Conservation (phyloP, 2,797 vertebrate genomes). For the Galagoides demidoff region DNA sequence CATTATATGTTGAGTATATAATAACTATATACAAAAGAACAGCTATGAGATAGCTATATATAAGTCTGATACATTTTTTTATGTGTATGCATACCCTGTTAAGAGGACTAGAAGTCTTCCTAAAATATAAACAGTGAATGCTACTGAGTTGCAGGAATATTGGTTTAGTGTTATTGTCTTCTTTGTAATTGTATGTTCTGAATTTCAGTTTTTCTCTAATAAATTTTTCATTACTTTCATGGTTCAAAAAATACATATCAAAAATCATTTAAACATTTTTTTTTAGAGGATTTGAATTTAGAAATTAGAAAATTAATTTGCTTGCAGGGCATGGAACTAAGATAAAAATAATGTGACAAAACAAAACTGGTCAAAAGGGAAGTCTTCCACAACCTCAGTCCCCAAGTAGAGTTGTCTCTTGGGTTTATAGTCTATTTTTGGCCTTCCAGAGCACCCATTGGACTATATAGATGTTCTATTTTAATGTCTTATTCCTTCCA, state of each 20-base stretch:
- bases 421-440: not conserved
- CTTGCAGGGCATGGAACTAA: conserved; percentile 32
- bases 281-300: not conserved
- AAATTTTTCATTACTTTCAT: conserved; percentile 50
- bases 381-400: not conserved
- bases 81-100: not conserved
- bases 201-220: conserved; percentile 51
- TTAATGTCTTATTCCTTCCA: not conserved
- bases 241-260: conserved; percentile 30
- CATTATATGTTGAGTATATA: not conserved
- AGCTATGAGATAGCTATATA: not conserved
- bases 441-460: not conserved
- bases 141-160: not conserved
- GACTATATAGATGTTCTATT: conserved; percentile 32
- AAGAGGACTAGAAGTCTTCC: conserved; percentile 20
- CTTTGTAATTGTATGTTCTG: conserved; percentile 45
- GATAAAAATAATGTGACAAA: conserved; percentile 20
- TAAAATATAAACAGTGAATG: conserved; percentile 44
- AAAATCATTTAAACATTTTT: not conserved
- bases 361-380: not conserved
- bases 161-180: conserved; percentile 40
- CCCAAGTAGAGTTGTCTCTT: not conserved
- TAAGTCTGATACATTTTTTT: not conserved
- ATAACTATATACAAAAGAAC: not conserved
- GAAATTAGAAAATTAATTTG: conserved; percentile 36